Evolutionary conservation across 2,888 invertebrate genomes (phyloP).

Genomic region (Scelioninae gen. 1): DNA sequence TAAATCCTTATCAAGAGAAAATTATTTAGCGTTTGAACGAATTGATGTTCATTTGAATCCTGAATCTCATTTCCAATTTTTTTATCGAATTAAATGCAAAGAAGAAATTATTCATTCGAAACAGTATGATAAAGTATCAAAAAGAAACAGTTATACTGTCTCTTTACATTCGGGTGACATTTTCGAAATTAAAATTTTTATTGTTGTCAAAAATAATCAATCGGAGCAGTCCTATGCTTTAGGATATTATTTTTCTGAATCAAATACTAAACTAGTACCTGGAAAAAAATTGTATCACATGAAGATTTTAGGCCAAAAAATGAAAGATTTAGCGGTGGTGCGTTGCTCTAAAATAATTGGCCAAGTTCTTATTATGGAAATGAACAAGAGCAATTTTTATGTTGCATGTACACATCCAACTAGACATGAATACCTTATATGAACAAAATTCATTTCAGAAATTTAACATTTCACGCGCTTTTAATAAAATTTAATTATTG

Average conservation of each 20-base stretch:
- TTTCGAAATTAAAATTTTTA: too few species aligned
- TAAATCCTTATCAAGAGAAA: slow-evolving; percentile 21
- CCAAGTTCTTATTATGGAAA: slow-evolving; percentile 23
- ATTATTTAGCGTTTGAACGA: slow-evolving; percentile 48
- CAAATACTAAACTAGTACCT: slow-evolving; percentile 7
- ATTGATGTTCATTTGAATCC: slow-evolving; percentile 25
- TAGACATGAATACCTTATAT: slow-evolving; percentile 28
- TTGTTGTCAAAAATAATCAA: too few species aligned
- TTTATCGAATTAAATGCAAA: too few species aligned
- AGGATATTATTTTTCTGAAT: too few species aligned
- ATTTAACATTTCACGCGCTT: too few species aligned
- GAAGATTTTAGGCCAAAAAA: slow-evolving; percentile 28
- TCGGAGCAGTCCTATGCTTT: too few species aligned
- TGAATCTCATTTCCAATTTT: not conserved
- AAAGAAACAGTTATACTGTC: too few species aligned
- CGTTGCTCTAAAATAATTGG: slow-evolving; percentile 18
- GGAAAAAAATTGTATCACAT: slow-evolving; percentile 21
- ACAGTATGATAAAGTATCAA: too few species aligned
- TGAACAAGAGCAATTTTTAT: slow-evolving; percentile 9
- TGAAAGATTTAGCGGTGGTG: slow-evolving; percentile 7
- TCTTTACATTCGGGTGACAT: too few species aligned
- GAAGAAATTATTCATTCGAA: too few species aligned
- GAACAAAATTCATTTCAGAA: too few species aligned
- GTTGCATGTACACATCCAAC: slow-evolving; percentile 30
- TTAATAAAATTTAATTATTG: too few species aligned